Conservation (phyloP, 2,888 invertebrate genomes). For the Drosophila suboccidentalis region DNA sequence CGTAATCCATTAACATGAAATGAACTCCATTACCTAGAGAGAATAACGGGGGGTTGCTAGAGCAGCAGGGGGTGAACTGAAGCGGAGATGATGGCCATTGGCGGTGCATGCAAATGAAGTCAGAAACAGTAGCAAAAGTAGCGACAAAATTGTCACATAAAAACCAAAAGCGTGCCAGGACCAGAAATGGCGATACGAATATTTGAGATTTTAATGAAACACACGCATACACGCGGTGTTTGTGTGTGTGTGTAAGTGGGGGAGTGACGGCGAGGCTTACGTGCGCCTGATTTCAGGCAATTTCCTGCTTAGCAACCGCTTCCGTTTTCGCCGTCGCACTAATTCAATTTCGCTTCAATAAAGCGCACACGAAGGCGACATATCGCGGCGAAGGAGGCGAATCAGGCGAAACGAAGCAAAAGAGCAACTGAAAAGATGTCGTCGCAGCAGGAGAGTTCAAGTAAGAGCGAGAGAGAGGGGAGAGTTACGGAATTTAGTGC, state of each 20-base stretch:
- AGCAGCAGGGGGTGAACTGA: neutral
- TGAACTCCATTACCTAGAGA: slow-evolving; percentile 57
- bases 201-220: slow-evolving; percentile 64
- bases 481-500: slow-evolving; percentile 69
- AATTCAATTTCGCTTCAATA: slow-evolving; percentile 81
- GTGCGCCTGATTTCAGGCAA: slow-evolving; percentile 83
- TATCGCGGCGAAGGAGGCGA: slow-evolving; percentile 43
- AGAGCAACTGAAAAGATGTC: slow-evolving; percentile 61
- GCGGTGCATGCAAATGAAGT: slow-evolving; percentile 71
- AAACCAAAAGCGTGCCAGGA: slow-evolving; percentile 52
- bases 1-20: slow-evolving; percentile 72
- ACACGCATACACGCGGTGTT: slow-evolving; percentile 26
- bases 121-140: slow-evolving; percentile 23
- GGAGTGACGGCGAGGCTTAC: slow-evolving; percentile 54
- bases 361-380: slow-evolving; percentile 72
- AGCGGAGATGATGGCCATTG: slow-evolving; percentile 31
- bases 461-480: neutral
- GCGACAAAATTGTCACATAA: slow-evolving; percentile 54
- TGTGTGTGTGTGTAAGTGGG: slow-evolving; percentile 5
- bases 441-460: slow-evolving; percentile 39
- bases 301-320: slow-evolving; percentile 83
- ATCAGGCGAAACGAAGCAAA: slow-evolving; percentile 16
- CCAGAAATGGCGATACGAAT: slow-evolving; percentile 37
- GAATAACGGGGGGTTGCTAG: neutral
- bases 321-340: slow-evolving; percentile 76